Evolutionary conservation across 2,113 vertebrate species (phyloP), one percentile per base, ranked within the genome.

Genomic region (Hippocampus abdominalis): DNA sequence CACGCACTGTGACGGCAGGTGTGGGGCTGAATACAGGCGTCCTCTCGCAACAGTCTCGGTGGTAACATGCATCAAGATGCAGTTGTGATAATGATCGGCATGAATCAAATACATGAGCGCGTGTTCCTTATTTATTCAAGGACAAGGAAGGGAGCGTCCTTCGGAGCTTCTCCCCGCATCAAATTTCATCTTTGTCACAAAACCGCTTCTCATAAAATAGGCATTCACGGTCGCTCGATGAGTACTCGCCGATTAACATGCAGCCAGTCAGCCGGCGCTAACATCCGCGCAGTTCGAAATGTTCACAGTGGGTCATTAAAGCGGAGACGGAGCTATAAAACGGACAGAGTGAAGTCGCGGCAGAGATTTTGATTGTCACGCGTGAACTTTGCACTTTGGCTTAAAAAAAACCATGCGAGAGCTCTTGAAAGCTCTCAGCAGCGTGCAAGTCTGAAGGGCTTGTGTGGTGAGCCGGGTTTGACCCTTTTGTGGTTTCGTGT

Each of bases 111-210:
- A 74, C 77, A 69, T 57, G 39, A 53, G 68, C 29, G 25, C 71
- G 82, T 66, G 39, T 62, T 62, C 80, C 64, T 63, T 56, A 76
- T 66, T 68, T 64, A 57, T 54, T 64, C 73, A 82, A 62, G 71
- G 76, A 78, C 67, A 49, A 68, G 39, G 61, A 3, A 16, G 56
- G 53, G 49, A 1, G 66, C 10, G 46, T 78, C 74, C 69, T 64
- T 65, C 64, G 68, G 61, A 56, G 48, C 11, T 23, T 78, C 49
- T 20, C 44, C 10, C 71, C 21, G 4, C 54, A 76, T 80, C 70
- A 81, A 59, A 62, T 76, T 68, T 69, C 51, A 72, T 74, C 64
- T 68, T 69, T 48, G 51, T 56, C 77, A 84, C 74, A 21, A 40
- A 63, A 23, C 0, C 21, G 12, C 29, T 63, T 40, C 20, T 63